phyloP scores from a whole-genome alignment of 2,113 vertebrate species.

The Eptesicus fuscus region DNA sequence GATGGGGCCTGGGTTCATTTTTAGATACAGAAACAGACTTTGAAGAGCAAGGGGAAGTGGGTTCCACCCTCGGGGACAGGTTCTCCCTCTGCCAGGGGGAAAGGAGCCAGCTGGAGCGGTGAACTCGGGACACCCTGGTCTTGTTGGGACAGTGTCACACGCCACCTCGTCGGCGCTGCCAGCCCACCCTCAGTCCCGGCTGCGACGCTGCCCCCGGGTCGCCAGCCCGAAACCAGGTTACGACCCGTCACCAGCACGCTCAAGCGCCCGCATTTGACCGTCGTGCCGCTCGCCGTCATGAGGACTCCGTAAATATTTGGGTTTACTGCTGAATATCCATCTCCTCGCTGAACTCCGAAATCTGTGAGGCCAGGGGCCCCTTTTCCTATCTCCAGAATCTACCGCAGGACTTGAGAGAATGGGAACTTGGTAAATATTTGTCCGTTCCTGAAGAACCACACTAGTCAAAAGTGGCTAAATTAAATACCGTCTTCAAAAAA shows the following conservation, averaged over 20 bases:
- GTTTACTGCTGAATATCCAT: rapidly evolving
- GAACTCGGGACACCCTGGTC: rapidly evolving
- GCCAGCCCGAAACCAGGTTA: rapidly evolving
- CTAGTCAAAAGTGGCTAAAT: neutral
- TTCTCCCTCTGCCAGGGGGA: neutral
- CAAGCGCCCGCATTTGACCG: rapidly evolving
- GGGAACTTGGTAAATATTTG: neutral
- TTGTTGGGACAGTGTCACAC: rapidly evolving
- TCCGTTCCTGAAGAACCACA: neutral
- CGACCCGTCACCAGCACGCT: rapidly evolving
- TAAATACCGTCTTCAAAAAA: neutral
- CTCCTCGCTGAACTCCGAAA: neutral
- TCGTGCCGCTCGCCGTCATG: rapidly evolving
- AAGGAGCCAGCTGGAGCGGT: too few relatives aligned
- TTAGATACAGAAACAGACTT: slow-evolving; percentile 34
- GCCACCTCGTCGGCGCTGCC: rapidly evolving
- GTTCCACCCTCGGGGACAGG: neutral
- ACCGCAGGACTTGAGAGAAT: neutral
- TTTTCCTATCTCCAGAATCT: neutral
- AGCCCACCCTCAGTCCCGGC: neutral
- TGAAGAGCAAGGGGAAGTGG: slow-evolving; percentile 22
- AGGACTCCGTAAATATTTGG: neutral
- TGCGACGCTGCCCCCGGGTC: rapidly evolving
- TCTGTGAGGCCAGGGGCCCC: too few relatives aligned
- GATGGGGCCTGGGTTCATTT: slow-evolving; percentile 31